These are phyloP conservation scores for Rapana venosa DNA, from an alignment of 2,888 invertebrate genomes.

Conservation along the genomic window DNA sequence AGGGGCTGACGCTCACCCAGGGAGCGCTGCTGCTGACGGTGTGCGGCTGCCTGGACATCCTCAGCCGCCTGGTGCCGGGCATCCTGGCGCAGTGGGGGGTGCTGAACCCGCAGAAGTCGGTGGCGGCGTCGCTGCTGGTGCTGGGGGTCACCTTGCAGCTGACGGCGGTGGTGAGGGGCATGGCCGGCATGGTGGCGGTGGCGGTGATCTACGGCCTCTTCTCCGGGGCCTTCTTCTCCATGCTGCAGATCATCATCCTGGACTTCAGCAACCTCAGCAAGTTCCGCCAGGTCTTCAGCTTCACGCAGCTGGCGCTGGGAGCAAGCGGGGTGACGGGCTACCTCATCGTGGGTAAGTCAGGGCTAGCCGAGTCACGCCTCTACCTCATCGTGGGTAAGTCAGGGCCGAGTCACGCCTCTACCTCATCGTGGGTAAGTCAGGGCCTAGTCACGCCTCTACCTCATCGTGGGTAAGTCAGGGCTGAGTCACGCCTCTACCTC, in stretches of 20 bases:
- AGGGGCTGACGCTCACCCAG: background rate
- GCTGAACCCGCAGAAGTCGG: constrained; percentile 16
- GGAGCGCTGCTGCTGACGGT: constrained; percentile 18
- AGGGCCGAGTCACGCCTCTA: background rate
- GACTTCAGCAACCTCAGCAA: background rate
- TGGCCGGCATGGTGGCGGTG: background rate
- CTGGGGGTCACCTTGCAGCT: constrained; percentile 13
- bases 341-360: background rate
- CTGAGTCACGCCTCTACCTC: background rate
- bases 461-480: too few relatives aligned
- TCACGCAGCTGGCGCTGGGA: background rate
- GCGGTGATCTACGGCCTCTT: background rate
- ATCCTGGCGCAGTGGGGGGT: background rate
- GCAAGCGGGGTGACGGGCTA: background rate
- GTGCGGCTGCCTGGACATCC: constrained; percentile 6
- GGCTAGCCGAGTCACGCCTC: too few relatives aligned
- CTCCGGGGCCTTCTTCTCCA: constrained; percentile 25
- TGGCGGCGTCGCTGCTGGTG: background rate
- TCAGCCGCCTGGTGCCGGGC: constrained; percentile 26
- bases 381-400: too few relatives aligned
- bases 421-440: background rate
- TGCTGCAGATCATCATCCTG: constrained; percentile 6
- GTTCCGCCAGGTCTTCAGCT: constrained; percentile 21
- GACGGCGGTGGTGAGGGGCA: background rate
- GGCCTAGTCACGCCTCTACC: too few relatives aligned